Evolutionary conservation across 2,797 vertebrate genomes (phyloP).

Genomic region (Tokudaia tokunoshimensis): DNA sequence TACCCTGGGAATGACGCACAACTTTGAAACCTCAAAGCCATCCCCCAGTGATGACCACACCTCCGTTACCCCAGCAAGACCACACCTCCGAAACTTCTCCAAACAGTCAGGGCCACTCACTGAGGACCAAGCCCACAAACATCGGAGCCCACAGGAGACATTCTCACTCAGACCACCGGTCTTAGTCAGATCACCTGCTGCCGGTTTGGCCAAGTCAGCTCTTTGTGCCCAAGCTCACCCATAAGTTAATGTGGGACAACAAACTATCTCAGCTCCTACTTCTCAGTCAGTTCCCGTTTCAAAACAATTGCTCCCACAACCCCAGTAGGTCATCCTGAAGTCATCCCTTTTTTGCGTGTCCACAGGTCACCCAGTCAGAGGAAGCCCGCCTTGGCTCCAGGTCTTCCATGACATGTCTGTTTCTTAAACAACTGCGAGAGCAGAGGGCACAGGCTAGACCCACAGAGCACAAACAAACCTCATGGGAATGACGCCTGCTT

Average conservation of each 20-base stretch:
- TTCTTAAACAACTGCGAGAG: not conserved
- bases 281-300: not conserved
- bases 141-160: no score
- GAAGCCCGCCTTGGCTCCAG: not conserved
- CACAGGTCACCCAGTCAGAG: not conserved
- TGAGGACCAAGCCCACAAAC: not conserved
- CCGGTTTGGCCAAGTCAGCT: not conserved
- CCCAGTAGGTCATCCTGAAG: not conserved
- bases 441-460: not conserved
- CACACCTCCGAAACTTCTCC: not conserved
- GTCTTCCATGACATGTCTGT: not conserved
- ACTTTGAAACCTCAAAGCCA: not conserved
- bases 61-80: not conserved
- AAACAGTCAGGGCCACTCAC: not conserved
- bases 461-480: not conserved
- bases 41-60: not conserved
- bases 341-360: not conserved
- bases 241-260: not conserved
- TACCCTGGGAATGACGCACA: not conserved
- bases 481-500: not conserved
- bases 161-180: not conserved
- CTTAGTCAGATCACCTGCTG: not conserved
- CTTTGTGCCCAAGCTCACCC: not conserved
- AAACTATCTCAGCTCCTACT: not conserved
- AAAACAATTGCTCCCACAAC: not conserved